These are phyloP conservation scores for Tetrax tetrax DNA, from an alignment of 2,113 vertebrate genomes.

Conservation along the genomic window DNA sequence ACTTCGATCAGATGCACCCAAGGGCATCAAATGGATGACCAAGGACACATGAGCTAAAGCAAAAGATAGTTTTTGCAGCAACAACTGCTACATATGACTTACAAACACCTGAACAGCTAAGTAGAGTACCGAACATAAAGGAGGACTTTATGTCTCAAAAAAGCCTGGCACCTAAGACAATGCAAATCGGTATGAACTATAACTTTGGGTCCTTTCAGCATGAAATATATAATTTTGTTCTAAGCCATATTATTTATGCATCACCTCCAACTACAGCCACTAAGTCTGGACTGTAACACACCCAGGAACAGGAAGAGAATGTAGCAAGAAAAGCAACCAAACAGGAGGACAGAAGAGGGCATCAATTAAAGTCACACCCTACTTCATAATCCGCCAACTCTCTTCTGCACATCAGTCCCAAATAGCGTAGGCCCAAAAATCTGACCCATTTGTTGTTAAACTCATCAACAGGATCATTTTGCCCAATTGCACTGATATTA, in stretches of 20 bases:
- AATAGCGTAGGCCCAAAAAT: neutral
- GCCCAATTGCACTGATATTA: neutral
- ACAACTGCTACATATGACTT: neutral
- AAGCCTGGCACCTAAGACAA: neutral
- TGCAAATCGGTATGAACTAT: neutral
- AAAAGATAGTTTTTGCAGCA: neutral
- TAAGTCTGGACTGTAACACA: neutral
- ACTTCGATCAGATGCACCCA: constrained; percentile 10
- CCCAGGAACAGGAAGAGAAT: neutral
- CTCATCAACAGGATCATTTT: neutral
- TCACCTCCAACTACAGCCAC: neutral
- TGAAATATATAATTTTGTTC: neutral
- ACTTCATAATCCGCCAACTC: neutral
- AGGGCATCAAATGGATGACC: neutral
- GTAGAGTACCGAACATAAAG: neutral
- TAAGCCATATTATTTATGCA: neutral
- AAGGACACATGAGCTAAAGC: neutral
- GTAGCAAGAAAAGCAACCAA: neutral
- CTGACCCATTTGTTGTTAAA: neutral
- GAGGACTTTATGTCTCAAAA: neutral
- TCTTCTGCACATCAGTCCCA: neutral
- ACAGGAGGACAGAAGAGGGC: neutral
- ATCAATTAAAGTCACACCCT: constrained; percentile 3
- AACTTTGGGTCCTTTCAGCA: neutral
- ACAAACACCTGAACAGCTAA: neutral